Base-by-base conservation (phyloP, 2,797 vertebrate species). In the Chromobotia macracanthus region DNA sequence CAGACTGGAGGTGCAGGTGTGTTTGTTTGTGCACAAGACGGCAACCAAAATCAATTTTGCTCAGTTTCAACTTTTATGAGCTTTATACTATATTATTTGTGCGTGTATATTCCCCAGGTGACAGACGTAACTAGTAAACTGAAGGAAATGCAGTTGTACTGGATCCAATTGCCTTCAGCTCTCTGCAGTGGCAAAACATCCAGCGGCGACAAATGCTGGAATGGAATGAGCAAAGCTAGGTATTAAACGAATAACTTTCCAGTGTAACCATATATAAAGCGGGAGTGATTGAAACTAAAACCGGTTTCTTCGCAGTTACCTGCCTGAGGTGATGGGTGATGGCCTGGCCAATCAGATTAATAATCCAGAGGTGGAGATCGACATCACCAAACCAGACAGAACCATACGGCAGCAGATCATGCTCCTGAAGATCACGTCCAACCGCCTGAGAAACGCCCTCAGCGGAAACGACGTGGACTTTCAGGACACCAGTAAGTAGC, bases 371-470 rank as follows among this genome's bases (percentile, higher is more conserved):
- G 96, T 99, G 87, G 97, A 99, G 58, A 95, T 98, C 48, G 97
- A 99, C 91, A 98, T 99, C 92, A 99, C 97, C 87, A 99, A 98
- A 87, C 97, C 97, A 0, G 97, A 99, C 72, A 97, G 97, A 95
- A 94, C 92, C 48, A 96, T 98, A 85, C 95, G 97, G 21, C 97
- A 98, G 70, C 97, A 98, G 88, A 99, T 99, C 88, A 98, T 99
- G 97, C 95, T 97, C 90, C 90, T 99, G 0, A 98, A 97, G 91
- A 95, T 98, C 89, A 98, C 96, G 95, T 98, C 96, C 31, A 96
- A 97, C 89, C 95, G 96, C 0, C 91, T 99, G 83, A 96, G 93
- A 75, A 95, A 96, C 0, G 97, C 97, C 1, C 95, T 96, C 72
- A 92, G 94, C 0, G 97, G 97, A 77, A 95, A 95, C 0, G 97